Evolutionary conservation across 1,140 invertebrate genomes (phyloP), one percentile per base, ranked within the genome.

Genomic region (Drosophila lowei): DNA sequence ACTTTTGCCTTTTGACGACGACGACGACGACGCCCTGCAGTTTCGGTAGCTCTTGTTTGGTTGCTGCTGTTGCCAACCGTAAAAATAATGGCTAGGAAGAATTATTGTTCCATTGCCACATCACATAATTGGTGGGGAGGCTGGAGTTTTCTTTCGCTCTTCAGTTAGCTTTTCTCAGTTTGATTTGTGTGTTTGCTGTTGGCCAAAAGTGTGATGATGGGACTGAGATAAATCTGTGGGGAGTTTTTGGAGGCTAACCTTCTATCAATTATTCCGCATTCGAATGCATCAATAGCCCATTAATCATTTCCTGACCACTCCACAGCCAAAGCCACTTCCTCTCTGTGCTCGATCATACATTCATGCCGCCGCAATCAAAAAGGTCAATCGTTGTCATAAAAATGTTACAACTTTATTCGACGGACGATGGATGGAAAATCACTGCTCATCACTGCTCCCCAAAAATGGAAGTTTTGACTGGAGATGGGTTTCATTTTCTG

Each of bases 241-340:
- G 34, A 13, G 7, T 59, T 49, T 59, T 58, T 23, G 28, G 21
- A 16, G 13, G 15, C 23, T 56, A 42, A 47, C 70, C 68, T 72
- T 72, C 28, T 56, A 42, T 56, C 41, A 42, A 44, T 63, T 50
- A 64, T 65, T 44, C 58, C 50, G 46, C 58, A 48, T 54, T 72
- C 38, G 44, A 68, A 57, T 68, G 65, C 63, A 71, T 75, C 56
- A 79, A 79, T 79, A 50, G 65, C 28, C 42, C 71, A 79, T 79
- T 79, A 79, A 79, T 79, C 77, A 79, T 79, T 79, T 79, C 77
- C 48, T 79, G 70, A 65, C 71, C 70, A 75, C 72, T 70, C 55
- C 77, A 75, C 58, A 38, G 25, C 30, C 9, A 34, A 34, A 38
- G 34, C 34, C 11, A 38, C 53, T 79, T 79, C 77, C 77, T 64